A percentile compares a stretch with the other conserved stretches of the same genome.
Conservation (phyloP, 2,113 vertebrate genomes). For the Catharus bicknelli region DNA sequence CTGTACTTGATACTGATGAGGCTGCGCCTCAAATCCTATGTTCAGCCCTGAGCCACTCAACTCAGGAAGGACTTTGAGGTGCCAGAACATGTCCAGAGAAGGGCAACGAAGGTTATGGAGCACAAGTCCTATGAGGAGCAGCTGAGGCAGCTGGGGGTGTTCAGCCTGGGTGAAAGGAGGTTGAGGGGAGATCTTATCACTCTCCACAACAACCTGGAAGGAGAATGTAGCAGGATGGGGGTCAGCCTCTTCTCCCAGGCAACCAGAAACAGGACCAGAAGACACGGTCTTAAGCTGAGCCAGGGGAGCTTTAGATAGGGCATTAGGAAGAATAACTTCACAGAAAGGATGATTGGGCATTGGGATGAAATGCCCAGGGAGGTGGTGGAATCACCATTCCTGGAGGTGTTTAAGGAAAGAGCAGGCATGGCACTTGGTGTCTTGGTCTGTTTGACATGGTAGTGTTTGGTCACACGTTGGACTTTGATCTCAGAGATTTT, state of each 20-base stretch:
- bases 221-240: neutral
- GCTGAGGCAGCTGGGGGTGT: neutral
- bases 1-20: neutral
- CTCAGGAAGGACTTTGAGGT: neutral
- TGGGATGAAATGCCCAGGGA: neutral
- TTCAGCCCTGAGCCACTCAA: neutral
- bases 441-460: too few relatives aligned
- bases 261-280: neutral
- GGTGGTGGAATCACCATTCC: neutral
- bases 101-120: rapidly evolving
- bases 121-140: neutral
- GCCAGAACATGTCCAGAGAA: neutral
- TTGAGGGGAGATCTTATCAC: neutral
- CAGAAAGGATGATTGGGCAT: neutral
- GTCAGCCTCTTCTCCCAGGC: neutral
- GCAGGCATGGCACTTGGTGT: neutral
- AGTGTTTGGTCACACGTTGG: neutral
- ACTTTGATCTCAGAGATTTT: neutral
- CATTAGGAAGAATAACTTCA: neutral
- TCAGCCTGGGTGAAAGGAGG: neutral
- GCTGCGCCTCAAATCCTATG: neutral
- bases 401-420: neutral
- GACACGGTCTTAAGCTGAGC: rapidly evolving
- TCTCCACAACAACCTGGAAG: neutral
- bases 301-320: neutral